A percentile compares a stretch with the other conserved stretches of the same genome.
Evolutionary conservation across 2,797 vertebrate genomes (phyloP).

Genomic region (Sarcoramphus papa): DNA sequence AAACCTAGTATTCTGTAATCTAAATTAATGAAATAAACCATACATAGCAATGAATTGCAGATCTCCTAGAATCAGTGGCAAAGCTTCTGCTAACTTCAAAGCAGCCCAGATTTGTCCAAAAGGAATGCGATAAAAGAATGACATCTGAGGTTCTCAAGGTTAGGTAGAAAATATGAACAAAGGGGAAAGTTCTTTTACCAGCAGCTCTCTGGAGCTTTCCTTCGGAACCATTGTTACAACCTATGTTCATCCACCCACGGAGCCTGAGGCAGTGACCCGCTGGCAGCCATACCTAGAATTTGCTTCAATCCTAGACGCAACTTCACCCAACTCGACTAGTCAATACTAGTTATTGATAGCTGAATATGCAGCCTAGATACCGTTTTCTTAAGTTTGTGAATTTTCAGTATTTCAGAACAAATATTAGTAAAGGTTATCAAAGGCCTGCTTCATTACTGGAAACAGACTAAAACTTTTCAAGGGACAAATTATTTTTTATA

Average conservation of each 20-base stretch:
- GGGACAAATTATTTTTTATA: background rate
- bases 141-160: background rate
- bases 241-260: background rate
- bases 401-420: background rate
- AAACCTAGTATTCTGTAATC: background rate
- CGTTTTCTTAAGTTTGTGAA: background rate
- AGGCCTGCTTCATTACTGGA: background rate
- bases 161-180: background rate
- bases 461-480: background rate
- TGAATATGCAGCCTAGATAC: background rate
- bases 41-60: background rate
- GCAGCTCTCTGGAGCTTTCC: background rate
- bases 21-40: background rate
- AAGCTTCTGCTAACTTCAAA: background rate
- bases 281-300: background rate
- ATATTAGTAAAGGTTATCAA: background rate
- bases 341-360: background rate
- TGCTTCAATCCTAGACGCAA: background rate
- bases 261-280: background rate
- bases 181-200: background rate
- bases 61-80: background rate
- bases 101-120: background rate
- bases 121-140: background rate
- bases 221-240: rapidly evolving
- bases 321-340: background rate